A percentile compares a stretch with the other conserved stretches of the same genome.
phyloP scores from a whole-genome alignment of 2,888 invertebrate genomes.

The Caradrina clavipalpis region DNA sequence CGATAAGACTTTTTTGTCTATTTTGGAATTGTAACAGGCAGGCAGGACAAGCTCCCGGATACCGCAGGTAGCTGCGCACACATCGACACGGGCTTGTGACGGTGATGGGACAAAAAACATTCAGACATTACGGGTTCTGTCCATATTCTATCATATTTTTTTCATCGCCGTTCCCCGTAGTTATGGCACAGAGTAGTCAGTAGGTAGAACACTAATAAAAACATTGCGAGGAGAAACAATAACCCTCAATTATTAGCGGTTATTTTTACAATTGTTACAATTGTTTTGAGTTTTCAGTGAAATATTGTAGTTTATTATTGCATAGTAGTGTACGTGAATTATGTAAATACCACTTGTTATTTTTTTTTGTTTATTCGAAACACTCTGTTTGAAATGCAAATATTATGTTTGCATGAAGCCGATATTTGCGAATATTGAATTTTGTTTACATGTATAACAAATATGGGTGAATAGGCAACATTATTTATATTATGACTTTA shows the following conservation, averaged over 20 bases:
- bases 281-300: not conserved
- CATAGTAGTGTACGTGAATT: constrained; percentile 9
- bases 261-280: not conserved
- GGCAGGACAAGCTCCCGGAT: constrained; percentile 83
- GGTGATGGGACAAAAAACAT: constrained; percentile 71
- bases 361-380: not conserved
- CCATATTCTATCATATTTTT: constrained; percentile 20
- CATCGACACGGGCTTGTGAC: constrained; percentile 75
- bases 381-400: constrained; percentile 16
- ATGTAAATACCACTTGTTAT: not conserved
- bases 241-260: not conserved
- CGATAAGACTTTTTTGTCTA: constrained; percentile 78
- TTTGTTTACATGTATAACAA: constrained; percentile 21
- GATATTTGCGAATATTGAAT: constrained; percentile 23
- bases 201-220: not conserved
- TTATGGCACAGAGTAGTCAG: not conserved
- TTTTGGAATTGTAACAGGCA: constrained; percentile 80
- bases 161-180: not conserved
- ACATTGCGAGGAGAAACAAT: not conserved
- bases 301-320: constrained; percentile 21
- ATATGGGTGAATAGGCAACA: constrained; percentile 7
- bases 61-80: constrained; percentile 87
- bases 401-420: not conserved
- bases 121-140: constrained; percentile 63
- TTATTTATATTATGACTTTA: not conserved